phyloP scores from a whole-genome alignment of 2,113 vertebrate genomes.

The Aptenodytes forsteri region DNA sequence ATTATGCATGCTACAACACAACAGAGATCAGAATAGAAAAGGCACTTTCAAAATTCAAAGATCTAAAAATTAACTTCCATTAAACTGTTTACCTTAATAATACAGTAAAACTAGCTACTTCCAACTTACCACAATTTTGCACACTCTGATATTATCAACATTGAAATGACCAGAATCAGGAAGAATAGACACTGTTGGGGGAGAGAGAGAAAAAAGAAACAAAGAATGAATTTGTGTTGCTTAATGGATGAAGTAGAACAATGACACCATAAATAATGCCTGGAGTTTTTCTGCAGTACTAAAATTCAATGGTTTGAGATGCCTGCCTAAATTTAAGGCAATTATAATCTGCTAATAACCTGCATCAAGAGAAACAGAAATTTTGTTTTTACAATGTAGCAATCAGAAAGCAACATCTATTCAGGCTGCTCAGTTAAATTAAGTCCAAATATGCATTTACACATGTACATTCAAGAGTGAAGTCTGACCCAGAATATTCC shows the following conservation, averaged over 20 bases:
- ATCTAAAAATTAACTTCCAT: not conserved
- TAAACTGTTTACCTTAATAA: not conserved
- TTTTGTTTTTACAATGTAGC: not conserved
- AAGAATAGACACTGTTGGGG: constrained; percentile 88
- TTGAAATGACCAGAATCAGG: constrained; percentile 93
- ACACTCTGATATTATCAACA: constrained; percentile 95
- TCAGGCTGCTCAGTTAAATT: not conserved
- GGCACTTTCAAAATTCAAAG: not conserved
- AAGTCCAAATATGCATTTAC: not conserved
- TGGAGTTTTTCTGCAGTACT: not conserved
- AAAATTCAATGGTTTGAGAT: not conserved
- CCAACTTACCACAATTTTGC: constrained; percentile 94
- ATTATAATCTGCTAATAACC: not conserved
- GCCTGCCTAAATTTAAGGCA: not conserved
- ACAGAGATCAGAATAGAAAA: not conserved
- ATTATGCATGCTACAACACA: not conserved
- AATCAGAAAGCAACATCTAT: not conserved
- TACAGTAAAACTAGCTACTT: not conserved
- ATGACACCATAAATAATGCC: not conserved
- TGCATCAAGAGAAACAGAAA: not conserved
- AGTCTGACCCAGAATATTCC: not conserved
- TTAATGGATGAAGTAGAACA: not conserved
- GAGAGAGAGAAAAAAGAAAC: accelerated
- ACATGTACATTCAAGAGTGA: not conserved
- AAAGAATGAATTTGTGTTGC: accelerated